These are phyloP conservation scores for Acanthopagrus latus DNA, from an alignment of 2,797 vertebrate genomes.

Conservation along the genomic window DNA sequence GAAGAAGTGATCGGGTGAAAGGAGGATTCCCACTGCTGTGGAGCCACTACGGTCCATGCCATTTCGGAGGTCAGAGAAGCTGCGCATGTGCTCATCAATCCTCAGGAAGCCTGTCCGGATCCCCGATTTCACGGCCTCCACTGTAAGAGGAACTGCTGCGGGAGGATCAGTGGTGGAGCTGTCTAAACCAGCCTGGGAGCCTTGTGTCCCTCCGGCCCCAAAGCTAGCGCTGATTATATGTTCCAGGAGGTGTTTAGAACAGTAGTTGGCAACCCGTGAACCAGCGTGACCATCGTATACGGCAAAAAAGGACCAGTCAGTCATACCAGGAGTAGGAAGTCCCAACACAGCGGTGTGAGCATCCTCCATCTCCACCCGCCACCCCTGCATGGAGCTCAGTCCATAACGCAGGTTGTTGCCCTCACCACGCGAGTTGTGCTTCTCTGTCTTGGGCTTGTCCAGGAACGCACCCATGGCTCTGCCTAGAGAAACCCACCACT, in stretches of 20 bases:
- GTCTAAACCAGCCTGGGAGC: slow-evolving; percentile 54
- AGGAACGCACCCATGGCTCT: slow-evolving; percentile 98
- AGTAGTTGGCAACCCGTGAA: slow-evolving; percentile 97
- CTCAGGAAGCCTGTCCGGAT: slow-evolving; percentile 97
- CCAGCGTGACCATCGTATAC: slow-evolving; percentile 99
- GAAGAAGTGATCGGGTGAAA: slow-evolving; percentile 94
- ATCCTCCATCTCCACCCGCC: slow-evolving; percentile 99
- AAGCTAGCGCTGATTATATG: slow-evolving; percentile 92
- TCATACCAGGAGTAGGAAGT: slow-evolving; percentile 92
- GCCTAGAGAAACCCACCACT: slow-evolving; percentile 69
- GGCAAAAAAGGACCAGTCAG: slow-evolving; percentile 98
- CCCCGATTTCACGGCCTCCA: slow-evolving; percentile 94
- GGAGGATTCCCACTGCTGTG: slow-evolving; percentile 95
- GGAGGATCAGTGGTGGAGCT: slow-evolving; percentile 48
- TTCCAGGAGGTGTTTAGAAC: slow-evolving; percentile 96
- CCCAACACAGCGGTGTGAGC: slow-evolving; percentile 96
- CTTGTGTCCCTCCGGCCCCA: slow-evolving; percentile 47
- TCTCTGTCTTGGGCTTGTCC: slow-evolving; percentile 99
- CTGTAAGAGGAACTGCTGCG: slow-evolving; percentile 84
- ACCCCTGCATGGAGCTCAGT: slow-evolving; percentile 99
- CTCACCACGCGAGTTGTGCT: slow-evolving; percentile 94
- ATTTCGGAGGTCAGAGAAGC: slow-evolving; percentile 97
- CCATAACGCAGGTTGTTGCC: slow-evolving; percentile 95
- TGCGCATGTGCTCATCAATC: slow-evolving; percentile 99
- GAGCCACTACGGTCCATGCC: slow-evolving; percentile 99